These are phyloP conservation scores for Penaeus japonicus DNA, from an alignment of 1,140 invertebrate genomes.

Conservation along the genomic window DNA sequence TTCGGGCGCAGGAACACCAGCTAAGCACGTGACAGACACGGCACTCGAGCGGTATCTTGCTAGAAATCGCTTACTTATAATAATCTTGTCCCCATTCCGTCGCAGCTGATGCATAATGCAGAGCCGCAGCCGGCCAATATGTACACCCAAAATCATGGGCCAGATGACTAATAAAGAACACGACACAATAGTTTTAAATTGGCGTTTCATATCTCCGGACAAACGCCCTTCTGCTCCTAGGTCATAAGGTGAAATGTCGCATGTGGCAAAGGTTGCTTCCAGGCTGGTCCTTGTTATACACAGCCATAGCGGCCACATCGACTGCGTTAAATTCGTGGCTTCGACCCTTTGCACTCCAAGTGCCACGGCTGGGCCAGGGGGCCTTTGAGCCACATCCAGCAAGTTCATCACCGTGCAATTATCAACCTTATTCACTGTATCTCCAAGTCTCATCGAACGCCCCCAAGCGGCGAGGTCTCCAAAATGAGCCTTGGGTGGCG, in stretches of 20 bases:
- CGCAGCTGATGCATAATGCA: constrained; percentile 48
- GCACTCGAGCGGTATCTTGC: not conserved
- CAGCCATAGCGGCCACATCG: constrained; percentile 52
- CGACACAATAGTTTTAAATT: constrained; percentile 56
- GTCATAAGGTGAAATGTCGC: constrained; percentile 32
- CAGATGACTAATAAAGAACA: constrained; percentile 56
- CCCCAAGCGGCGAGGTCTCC: not conserved
- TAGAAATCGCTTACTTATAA: constrained; percentile 32
- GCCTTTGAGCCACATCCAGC: constrained; percentile 42
- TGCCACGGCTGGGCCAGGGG: constrained; percentile 35
- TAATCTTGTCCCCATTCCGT: constrained; percentile 46
- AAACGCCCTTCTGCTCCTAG: not conserved
- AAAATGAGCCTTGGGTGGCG: constrained; percentile 17
- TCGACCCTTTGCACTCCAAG: constrained; percentile 55
- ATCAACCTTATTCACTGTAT: constrained; percentile 39
- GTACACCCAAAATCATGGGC: constrained; percentile 47
- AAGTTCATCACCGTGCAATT: constrained; percentile 22
- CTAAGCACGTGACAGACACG: not conserved
- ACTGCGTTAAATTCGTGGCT: constrained; percentile 55
- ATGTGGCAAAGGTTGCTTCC: not conserved
- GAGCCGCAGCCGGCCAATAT: constrained; percentile 49
- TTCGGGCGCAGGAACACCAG: not conserved
- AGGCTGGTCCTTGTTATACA: constrained; percentile 48
- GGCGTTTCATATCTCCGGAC: constrained; percentile 17
- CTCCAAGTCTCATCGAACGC: not conserved